These are phyloP conservation scores for Vanessa cardui DNA, from an alignment of 2,888 invertebrate species.

Conservation along the genomic window DNA sequence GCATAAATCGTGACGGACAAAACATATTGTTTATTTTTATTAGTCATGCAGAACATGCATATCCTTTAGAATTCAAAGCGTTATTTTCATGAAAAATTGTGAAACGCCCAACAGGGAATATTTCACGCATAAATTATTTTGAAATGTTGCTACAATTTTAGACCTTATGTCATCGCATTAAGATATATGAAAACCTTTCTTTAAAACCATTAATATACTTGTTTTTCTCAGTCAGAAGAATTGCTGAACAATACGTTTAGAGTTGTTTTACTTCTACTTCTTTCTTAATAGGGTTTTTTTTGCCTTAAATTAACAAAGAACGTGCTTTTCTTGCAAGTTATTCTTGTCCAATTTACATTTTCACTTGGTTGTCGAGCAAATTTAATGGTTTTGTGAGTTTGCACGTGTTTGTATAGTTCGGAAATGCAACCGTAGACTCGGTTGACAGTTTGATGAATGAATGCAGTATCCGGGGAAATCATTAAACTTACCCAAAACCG, in stretches of 20 bases:
- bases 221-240: slow-evolving; percentile 28
- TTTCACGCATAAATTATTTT: slow-evolving; percentile 25
- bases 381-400: slow-evolving; percentile 38
- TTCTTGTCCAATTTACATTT: slow-evolving; percentile 50
- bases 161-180: slow-evolving; percentile 38
- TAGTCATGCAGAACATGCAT: slow-evolving; percentile 16
- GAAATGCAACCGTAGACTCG: slow-evolving; percentile 28
- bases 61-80: slow-evolving; percentile 57
- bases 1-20: not conserved
- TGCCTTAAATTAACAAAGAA: slow-evolving; percentile 39
- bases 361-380: slow-evolving; percentile 41
- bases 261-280: slow-evolving; percentile 42
- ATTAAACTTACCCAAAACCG: slow-evolving; percentile 46
- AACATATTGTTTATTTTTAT: not conserved
- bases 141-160: slow-evolving; percentile 27
- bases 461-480: slow-evolving; percentile 59
- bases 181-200: slow-evolving; percentile 19
- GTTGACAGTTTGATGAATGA: slow-evolving; percentile 71
- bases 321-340: slow-evolving; percentile 32
- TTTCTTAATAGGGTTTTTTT: slow-evolving; percentile 44
- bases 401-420: slow-evolving; percentile 26
- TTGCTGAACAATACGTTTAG: slow-evolving; percentile 29
- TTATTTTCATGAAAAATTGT: slow-evolving; percentile 66
- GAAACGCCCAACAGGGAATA: slow-evolving; percentile 50
- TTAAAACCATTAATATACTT: slow-evolving; percentile 28